Base-by-base conservation (phyloP, 2,113 vertebrate species). In the Mugil cephalus region DNA sequence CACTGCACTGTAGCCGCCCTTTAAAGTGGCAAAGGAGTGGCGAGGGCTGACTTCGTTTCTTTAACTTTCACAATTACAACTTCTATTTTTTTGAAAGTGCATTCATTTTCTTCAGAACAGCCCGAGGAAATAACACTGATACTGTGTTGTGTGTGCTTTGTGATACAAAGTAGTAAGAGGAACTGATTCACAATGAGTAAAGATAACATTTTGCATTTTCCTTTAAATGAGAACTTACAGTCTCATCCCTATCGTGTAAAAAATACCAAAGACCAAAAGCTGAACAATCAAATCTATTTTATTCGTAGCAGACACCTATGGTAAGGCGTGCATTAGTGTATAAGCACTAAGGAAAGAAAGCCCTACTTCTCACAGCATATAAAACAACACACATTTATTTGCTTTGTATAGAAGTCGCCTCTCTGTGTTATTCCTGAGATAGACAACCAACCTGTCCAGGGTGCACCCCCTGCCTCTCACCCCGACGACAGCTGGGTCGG, bases 181-280 rank as follows among this genome's bases (percentile, higher is more conserved):
- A 56, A 56, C 9, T 18, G 18, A 42, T 30, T 30, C 24, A 30
- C 24, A 51, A 66, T 35, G 19, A 14, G 24, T 21, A 6, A 58
- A 36, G 53, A 66, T 43, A 8, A 13, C 8, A 24, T 34, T 43
- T 19, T 30, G 24, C 24, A 30, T 3, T 2, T 3, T 30, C 24
- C 24, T 30, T 2, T 5, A 30, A 30, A 30, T 30, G 24, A 30
- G n/a, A n/a, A n/a, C n/a, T n/a, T n/a, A n/a, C n/a, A n/a, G 24
- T 30, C 24, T 30, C 24, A 5, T 30, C 24, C 24, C 24, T 30
- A 5, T 30, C 24, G 24, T 3, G 24, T 5, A 30, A 5, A 30
- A 30, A 30, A 30, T 30, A 30, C 24, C 24, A 30, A 84, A 77
- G 58, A 73, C 63, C 47, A 15, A n/a, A n/a, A 48, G 64, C 21